Evolutionary conservation across 2,888 invertebrate species (phyloP).

Genomic region (Conomelus anceps): DNA sequence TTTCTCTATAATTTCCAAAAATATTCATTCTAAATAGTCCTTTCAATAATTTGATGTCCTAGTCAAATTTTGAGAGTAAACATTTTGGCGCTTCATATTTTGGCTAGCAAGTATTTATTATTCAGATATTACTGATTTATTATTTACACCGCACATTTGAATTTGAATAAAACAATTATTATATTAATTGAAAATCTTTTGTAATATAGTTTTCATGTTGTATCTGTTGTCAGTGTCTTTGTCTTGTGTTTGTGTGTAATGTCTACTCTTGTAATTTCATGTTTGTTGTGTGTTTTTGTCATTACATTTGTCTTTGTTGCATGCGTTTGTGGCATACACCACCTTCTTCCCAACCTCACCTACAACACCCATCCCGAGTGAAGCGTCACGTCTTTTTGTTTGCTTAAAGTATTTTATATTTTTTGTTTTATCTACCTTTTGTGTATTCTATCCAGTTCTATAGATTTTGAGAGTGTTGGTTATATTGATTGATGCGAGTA

Average conservation of each 20-base stretch:
- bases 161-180: not conserved
- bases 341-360: conserved; percentile 9
- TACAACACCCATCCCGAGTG: conserved; percentile 33
- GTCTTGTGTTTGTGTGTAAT: conserved; percentile 23
- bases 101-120: not conserved
- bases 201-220: conserved; percentile 3
- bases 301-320: conserved; percentile 4
- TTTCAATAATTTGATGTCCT: not conserved
- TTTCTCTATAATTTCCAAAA: not conserved
- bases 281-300: conserved; percentile 4
- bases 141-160: conserved; percentile 11
- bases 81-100: not conserved
- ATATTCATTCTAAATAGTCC: not conserved
- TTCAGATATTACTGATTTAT: not conserved
- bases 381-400: conserved; percentile 33
- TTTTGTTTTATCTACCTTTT: not conserved
- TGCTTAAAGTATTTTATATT: conserved; percentile 26
- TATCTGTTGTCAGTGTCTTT: conserved; percentile 17
- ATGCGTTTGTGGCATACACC: not conserved
- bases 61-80: not conserved
- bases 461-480: not conserved
- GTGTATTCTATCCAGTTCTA: conserved; percentile 7
- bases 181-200: not conserved
- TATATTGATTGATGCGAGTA: not conserved
- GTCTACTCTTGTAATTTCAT: conserved; percentile 15